A percentile compares a stretch with the other conserved stretches of the same genome.
Conservation (phyloP, 37 sponge, comb jelly and placozoan genomes). For the Hormiphora californensis region DNA sequence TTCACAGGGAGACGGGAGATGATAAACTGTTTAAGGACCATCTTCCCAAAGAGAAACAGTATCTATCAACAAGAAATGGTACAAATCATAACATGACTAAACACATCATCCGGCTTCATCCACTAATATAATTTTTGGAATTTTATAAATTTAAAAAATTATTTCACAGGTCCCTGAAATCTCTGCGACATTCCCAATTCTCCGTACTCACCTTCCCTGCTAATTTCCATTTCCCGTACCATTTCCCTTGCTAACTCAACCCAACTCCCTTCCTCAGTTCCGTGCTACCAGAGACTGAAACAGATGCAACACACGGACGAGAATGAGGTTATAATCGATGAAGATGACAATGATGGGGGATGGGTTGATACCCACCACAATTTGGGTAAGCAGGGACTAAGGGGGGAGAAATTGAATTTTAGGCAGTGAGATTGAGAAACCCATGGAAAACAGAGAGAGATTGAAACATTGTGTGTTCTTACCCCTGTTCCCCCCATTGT, state of each 20-base stretch:
- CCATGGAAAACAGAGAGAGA: no score
- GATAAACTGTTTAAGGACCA: conserved; percentile 64
- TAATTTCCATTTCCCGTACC: no score
- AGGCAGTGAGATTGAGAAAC: no score
- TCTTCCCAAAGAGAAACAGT: conserved; percentile 88
- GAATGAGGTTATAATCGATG: conserved; percentile 78
- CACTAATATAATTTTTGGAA: neutral
- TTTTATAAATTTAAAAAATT: no score
- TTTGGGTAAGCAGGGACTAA: conserved; percentile 49
- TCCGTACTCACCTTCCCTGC: no score
- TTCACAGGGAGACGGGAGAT: conserved; percentile 59
- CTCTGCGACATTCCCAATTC: no score
- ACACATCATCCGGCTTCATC: neutral
- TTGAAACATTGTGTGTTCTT: no score
- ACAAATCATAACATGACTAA: neutral
- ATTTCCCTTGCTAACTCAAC: no score
- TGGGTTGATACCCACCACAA: conserved; percentile 98
- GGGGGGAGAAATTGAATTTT: no score
- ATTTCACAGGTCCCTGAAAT: no score
- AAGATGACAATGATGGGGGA: conserved; percentile 82
- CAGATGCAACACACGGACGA: conserved; percentile 71
- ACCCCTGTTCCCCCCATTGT: neutral
- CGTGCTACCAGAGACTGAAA: conserved; percentile 83
- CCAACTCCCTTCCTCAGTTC: no score
- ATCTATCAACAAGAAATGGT: conserved; percentile 81